These are phyloP conservation scores for Lasioglossum calceatum DNA, from an alignment of 2,888 invertebrate species.

Conservation along the genomic window DNA sequence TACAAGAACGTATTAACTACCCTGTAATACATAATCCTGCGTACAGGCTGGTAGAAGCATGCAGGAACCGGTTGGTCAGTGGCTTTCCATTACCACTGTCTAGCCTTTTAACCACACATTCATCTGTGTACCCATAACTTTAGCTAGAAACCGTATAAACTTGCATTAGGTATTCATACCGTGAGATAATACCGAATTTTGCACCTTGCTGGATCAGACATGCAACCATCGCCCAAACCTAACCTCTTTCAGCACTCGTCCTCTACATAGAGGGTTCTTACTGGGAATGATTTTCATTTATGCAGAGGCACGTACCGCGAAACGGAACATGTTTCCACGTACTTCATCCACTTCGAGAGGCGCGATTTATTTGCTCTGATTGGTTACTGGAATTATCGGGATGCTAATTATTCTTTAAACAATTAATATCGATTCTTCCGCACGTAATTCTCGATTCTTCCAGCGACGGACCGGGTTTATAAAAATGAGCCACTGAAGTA, in stretches of 20 bases:
- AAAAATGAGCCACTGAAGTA: neutral
- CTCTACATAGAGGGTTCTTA: slow-evolving; percentile 31
- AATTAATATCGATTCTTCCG: neutral
- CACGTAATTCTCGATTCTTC: neutral
- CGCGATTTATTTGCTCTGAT: slow-evolving; percentile 7
- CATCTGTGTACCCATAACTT: slow-evolving; percentile 46
- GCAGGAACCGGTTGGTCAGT: slow-evolving; percentile 40
- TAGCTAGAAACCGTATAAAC: slow-evolving; percentile 41
- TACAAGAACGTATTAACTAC: slow-evolving; percentile 66
- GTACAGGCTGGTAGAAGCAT: slow-evolving; percentile 20
- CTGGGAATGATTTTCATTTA: slow-evolving; percentile 37
- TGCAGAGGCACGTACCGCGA: slow-evolving; percentile 16
- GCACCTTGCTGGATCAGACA: slow-evolving; percentile 57
- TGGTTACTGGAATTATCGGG: neutral
- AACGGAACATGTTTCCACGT: slow-evolving; percentile 6
- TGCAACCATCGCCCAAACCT: slow-evolving; percentile 40
- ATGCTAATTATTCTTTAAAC: neutral
- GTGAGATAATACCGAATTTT: slow-evolving; percentile 57
- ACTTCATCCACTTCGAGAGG: neutral
- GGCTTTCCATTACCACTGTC: slow-evolving; percentile 69
- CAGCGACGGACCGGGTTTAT: neutral
- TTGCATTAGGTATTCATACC: slow-evolving; percentile 65
- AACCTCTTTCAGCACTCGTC: slow-evolving; percentile 57
- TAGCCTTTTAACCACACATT: slow-evolving; percentile 51
- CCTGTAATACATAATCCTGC: slow-evolving; percentile 60